Conservation (phyloP, 2,888 invertebrate species). For the Tryphoninae sp. region DNA sequence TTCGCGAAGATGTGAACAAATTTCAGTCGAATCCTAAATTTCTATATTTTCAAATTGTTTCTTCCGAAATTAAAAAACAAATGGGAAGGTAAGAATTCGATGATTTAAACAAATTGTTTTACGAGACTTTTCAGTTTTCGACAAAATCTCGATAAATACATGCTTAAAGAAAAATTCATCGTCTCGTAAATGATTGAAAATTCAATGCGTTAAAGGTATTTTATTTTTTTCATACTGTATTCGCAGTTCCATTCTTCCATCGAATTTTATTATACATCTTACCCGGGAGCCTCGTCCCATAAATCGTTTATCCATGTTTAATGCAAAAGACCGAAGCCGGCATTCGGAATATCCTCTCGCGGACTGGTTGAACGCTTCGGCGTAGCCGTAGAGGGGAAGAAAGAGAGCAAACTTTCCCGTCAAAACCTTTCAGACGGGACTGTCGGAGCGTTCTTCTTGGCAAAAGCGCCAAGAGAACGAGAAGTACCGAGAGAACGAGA, state of each 20-base stretch:
- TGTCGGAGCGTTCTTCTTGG: constrained; percentile 38
- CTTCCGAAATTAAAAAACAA: too few species aligned
- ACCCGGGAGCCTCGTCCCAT: constrained; percentile 64
- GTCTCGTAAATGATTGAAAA: too few species aligned
- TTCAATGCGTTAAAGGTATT: neutral
- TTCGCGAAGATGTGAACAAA: too few species aligned
- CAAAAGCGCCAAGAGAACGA: constrained; percentile 52
- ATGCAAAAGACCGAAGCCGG: constrained; percentile 72
- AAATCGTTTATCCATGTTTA: constrained; percentile 80
- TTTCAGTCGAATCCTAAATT: too few species aligned
- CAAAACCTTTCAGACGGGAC: constrained; percentile 73
- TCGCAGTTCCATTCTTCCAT: neutral
- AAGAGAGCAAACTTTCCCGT: constrained; percentile 73
- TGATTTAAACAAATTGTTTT: too few species aligned
- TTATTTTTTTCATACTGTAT: constrained; percentile 1
- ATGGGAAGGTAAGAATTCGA: too few species aligned
- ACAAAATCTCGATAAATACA: too few species aligned
- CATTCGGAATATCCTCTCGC: constrained; percentile 54
- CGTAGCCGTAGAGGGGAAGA: constrained; percentile 53
- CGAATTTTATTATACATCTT: neutral
- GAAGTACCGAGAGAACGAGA: constrained; percentile 42
- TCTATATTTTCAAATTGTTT: too few species aligned
- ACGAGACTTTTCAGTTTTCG: too few species aligned
- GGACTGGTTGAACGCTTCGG: constrained; percentile 61
- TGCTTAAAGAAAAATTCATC: too few species aligned